phyloP scores from a whole-genome alignment of 2,113 vertebrate species.

The Dryoscopus gambensis region DNA sequence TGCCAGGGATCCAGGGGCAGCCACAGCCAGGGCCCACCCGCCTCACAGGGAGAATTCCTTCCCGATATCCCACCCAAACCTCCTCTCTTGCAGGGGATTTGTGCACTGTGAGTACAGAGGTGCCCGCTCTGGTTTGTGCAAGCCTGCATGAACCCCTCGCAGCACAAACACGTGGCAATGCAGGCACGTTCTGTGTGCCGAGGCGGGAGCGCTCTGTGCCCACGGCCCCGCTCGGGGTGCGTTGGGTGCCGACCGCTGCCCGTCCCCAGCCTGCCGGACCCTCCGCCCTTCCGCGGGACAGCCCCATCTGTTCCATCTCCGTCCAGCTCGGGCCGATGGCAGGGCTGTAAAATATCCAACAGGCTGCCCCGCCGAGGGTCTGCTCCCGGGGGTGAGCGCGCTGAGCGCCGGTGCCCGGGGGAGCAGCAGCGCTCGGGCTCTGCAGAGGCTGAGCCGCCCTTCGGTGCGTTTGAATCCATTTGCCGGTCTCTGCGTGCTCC shows the following conservation, averaged over 20 bases:
- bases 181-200: rapidly evolving
- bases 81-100: neutral
- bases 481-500: neutral
- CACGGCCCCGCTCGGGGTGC: too few species aligned
- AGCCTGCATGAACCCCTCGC: rapidly evolving
- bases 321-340: neutral
- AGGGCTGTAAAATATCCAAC: neutral
- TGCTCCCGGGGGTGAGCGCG: rapidly evolving
- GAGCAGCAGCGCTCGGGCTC: rapidly evolving
- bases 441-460: neutral
- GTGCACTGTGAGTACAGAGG: neutral
- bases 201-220: rapidly evolving
- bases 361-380: rapidly evolving
- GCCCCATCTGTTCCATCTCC: rapidly evolving
- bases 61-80: neutral
- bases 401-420: rapidly evolving
- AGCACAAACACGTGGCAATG: neutral
- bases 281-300: neutral
- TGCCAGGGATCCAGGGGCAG: neutral
- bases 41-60: neutral
- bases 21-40: neutral
- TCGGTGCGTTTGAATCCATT: rapidly evolving
- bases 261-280: neutral
- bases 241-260: neutral
- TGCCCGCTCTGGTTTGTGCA: neutral